Conservation (phyloP, 2,797 vertebrate genomes). For the Paguma larvata region DNA sequence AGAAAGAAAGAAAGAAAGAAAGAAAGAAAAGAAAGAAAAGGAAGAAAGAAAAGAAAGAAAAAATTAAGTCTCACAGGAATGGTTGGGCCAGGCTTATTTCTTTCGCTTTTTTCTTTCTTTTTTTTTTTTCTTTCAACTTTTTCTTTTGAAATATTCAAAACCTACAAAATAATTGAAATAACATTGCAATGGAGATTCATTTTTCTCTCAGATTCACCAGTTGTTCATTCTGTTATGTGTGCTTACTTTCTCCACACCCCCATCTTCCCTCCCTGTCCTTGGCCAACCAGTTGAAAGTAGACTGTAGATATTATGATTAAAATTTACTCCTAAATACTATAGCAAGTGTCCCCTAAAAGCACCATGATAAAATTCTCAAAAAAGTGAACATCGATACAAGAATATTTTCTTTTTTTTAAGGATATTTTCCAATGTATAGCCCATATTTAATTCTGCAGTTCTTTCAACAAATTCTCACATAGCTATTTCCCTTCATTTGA, state of each 20-base stretch:
- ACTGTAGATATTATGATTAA: neutral
- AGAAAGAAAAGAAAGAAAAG: no score
- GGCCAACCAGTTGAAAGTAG: neutral
- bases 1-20: no score
- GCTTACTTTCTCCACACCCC: neutral
- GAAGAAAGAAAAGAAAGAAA: no score
- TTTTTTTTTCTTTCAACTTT: neutral
- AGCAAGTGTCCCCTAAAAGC: neutral
- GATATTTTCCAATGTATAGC: neutral
- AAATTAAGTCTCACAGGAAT: neutral
- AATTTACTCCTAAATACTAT: neutral
- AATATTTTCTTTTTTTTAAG: neutral
- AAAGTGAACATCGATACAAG: neutral
- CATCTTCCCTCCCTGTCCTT: no score
- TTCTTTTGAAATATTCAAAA: constrained; percentile 5
- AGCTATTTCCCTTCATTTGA: neutral
- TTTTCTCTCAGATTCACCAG: neutral
- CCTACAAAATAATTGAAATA: neutral
- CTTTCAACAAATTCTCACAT: neutral
- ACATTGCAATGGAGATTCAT: neutral
- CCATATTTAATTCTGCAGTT: neutral
- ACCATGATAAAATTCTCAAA: neutral
- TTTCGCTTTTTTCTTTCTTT: neutral
- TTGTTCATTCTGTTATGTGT: neutral
- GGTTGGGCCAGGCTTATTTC: neutral